Evolutionary conservation across 2,113 vertebrate genomes (phyloP).

Genomic region (Pseudopodoces humilis): DNA sequence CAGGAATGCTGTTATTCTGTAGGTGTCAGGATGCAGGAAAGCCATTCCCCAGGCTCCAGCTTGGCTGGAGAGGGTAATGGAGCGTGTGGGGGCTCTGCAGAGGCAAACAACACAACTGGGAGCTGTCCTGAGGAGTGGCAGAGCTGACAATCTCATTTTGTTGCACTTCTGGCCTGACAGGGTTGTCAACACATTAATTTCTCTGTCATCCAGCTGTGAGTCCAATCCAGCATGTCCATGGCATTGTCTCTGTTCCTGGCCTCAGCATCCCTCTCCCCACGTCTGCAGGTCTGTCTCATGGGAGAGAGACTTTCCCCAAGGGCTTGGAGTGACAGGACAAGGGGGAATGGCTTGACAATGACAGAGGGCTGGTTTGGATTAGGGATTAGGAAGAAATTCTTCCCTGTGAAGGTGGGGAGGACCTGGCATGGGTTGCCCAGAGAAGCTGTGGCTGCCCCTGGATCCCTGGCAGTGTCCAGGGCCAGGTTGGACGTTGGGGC

Average conservation of each 20-base stretch:
- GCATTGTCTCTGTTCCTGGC: neutral
- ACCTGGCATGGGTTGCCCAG: neutral
- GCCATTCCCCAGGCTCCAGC: neutral
- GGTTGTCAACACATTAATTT: neutral
- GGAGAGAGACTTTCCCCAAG: neutral
- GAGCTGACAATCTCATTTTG: neutral
- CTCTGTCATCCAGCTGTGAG: neutral
- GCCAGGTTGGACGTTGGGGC: fast-evolving
- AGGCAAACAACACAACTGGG: neutral
- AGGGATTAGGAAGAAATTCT: neutral
- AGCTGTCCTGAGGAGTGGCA: neutral
- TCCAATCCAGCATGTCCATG: neutral
- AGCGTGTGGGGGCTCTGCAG: neutral
- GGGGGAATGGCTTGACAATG: neutral
- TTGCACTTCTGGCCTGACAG: neutral
- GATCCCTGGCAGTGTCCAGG: neutral
- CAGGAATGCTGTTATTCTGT: neutral
- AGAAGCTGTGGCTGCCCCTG: neutral
- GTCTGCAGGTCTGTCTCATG: neutral
- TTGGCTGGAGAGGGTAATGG: neutral
- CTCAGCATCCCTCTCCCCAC: neutral
- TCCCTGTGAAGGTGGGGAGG: neutral
- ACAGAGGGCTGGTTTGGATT: neutral
- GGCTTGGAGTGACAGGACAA: neutral
- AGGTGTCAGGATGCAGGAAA: neutral